phyloP scores from a whole-genome alignment of 2,113 vertebrate genomes.

The Hystrix brachyura region DNA sequence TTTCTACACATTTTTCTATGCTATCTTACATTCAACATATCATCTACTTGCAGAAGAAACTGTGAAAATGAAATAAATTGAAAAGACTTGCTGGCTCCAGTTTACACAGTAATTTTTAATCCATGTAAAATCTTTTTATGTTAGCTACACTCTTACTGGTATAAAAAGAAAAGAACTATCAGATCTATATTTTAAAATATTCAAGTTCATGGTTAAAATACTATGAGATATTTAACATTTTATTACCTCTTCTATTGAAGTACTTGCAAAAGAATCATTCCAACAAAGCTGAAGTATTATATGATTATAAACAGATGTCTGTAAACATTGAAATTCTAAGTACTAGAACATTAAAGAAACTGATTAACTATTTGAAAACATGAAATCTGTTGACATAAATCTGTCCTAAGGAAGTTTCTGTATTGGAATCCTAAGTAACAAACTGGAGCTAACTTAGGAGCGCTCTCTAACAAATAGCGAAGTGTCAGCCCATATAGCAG shows the following conservation, averaged over 20 bases:
- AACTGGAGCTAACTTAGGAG: neutral
- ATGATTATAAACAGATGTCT: conserved; percentile 19
- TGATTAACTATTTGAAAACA: conserved; percentile 20
- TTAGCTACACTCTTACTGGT: conserved; percentile 33
- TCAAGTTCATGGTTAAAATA: conserved; percentile 42
- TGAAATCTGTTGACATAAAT: neutral
- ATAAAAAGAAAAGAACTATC: conserved; percentile 30
- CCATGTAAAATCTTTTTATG: conserved; percentile 37
- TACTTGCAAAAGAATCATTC: conserved; percentile 26
- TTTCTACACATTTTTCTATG: conserved; percentile 43
- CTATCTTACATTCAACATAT: neutral
- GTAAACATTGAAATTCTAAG: conserved; percentile 62
- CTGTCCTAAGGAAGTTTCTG: neutral
- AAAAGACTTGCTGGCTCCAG: conserved; percentile 24
- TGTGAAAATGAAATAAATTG: neutral
- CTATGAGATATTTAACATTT: conserved; percentile 27
- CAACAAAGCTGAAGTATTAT: neutral
- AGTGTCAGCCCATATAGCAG: neutral
- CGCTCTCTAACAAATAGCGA: neutral
- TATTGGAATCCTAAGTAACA: neutral
- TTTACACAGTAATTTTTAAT: conserved; percentile 54
- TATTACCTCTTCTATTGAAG: conserved; percentile 52
- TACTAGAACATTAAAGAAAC: neutral
- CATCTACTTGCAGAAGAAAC: conserved; percentile 34
- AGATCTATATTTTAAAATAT: conserved; percentile 16